Evolutionary conservation across 2,797 vertebrate species (phyloP).

Genomic region (Acridotheres tristis): DNA sequence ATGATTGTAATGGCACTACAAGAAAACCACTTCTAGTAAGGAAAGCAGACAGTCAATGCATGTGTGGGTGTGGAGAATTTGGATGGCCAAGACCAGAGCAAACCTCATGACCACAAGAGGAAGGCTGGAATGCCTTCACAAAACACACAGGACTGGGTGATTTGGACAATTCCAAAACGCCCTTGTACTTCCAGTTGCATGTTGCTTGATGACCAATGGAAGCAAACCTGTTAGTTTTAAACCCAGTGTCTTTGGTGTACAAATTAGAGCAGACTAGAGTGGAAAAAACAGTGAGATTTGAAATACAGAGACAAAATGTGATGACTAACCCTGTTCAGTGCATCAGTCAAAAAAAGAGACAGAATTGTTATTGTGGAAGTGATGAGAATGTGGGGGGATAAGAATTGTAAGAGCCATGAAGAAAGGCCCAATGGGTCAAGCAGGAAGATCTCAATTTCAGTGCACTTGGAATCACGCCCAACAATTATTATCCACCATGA

Average conservation of each 20-base stretch:
- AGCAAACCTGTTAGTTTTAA: background rate
- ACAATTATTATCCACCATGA: background rate
- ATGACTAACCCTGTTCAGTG: background rate
- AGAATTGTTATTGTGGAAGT: background rate
- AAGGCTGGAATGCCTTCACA: background rate
- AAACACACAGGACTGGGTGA: background rate
- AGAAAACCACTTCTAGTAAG: background rate
- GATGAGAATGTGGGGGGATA: background rate
- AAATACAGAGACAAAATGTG: background rate
- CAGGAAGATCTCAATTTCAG: background rate
- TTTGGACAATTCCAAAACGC: background rate
- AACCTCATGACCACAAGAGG: background rate
- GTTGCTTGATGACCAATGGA: background rate
- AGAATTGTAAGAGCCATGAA: background rate
- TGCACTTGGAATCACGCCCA: fast-evolving
- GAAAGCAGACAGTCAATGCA: background rate
- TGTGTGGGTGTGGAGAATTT: background rate
- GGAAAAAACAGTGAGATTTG: background rate
- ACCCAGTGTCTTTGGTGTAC: background rate
- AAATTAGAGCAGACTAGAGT: background rate
- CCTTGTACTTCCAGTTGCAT: background rate
- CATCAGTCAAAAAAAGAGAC: background rate
- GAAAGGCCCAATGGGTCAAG: background rate
- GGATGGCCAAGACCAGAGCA: background rate
- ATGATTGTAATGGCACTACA: fast-evolving